Conservation (phyloP, 2,113 vertebrate genomes). For the Catharus bicknelli region DNA sequence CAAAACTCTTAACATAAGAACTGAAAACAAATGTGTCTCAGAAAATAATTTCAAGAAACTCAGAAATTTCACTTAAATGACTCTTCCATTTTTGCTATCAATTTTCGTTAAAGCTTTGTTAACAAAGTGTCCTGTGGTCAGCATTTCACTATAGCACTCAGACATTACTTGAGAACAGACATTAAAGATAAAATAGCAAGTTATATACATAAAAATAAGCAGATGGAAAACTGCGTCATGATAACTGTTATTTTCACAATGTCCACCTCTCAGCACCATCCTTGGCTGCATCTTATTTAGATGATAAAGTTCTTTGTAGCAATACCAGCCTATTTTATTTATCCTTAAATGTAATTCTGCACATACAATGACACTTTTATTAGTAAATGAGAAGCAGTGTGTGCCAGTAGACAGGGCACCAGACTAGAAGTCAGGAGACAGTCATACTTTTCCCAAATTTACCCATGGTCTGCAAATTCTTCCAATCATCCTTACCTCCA, state of each 20-base stretch:
- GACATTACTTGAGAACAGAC: background rate
- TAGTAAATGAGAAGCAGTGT: background rate
- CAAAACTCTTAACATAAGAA: background rate
- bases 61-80: background rate
- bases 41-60: background rate
- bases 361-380: background rate
- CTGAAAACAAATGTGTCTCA: background rate
- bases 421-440: background rate
- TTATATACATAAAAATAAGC: background rate
- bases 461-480: background rate
- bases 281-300: background rate
- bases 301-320: background rate
- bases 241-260: background rate
- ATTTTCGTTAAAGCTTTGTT: background rate
- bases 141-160: background rate
- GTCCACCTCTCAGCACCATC: background rate
- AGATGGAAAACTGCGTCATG: background rate
- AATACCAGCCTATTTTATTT: background rate
- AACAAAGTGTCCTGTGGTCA: background rate
- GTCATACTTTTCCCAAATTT: background rate
- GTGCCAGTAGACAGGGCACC: background rate
- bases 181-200: background rate
- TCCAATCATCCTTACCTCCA: constrained; percentile 23
- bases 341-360: background rate
- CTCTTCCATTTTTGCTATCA: background rate